Evolutionary conservation across 1,140 invertebrate genomes (phyloP).

Genomic region (Drosophila tsacasi): DNA sequence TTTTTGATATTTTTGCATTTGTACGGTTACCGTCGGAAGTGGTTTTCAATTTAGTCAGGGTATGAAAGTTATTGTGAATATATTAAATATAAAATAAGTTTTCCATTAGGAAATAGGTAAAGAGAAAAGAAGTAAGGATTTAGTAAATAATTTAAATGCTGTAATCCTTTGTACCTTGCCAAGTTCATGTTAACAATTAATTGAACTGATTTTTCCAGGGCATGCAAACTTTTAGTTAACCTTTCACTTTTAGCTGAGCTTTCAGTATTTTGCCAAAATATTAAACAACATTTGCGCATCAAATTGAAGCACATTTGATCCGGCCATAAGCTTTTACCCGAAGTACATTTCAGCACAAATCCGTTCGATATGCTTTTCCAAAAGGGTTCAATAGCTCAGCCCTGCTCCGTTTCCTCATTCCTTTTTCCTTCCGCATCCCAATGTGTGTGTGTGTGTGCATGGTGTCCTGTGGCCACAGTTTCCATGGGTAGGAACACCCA

Average conservation of each 20-base stretch:
- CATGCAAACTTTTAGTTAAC: conserved; percentile 2
- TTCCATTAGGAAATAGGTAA: background rate
- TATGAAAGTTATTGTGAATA: background rate
- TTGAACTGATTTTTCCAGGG: background rate
- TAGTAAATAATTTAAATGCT: too few species aligned
- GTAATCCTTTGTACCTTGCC: too few species aligned
- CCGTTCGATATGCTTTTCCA: conserved; percentile 42
- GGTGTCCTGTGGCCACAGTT: conserved; percentile 26
- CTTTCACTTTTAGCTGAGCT: conserved; percentile 2
- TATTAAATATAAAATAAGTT: too few species aligned
- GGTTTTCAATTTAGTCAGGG: background rate
- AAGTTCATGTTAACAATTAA: background rate
- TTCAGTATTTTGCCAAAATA: conserved; percentile 51
- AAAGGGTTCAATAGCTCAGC: conserved; percentile 49
- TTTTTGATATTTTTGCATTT: conserved; percentile 12
- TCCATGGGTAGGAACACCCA: conserved; percentile 18
- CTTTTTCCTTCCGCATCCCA: background rate
- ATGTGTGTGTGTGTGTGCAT: background rate
- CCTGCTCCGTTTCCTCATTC: background rate
- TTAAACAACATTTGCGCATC: conserved; percentile 54
- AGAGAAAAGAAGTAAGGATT: background rate
- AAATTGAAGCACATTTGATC: conserved; percentile 51
- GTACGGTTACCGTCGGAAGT: background rate
- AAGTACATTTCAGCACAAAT: conserved; percentile 52
- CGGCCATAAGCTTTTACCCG: conserved; percentile 49